Evolutionary conservation across 2,797 vertebrate genomes (phyloP).

Genomic region (Pogonophryne albipinna): DNA sequence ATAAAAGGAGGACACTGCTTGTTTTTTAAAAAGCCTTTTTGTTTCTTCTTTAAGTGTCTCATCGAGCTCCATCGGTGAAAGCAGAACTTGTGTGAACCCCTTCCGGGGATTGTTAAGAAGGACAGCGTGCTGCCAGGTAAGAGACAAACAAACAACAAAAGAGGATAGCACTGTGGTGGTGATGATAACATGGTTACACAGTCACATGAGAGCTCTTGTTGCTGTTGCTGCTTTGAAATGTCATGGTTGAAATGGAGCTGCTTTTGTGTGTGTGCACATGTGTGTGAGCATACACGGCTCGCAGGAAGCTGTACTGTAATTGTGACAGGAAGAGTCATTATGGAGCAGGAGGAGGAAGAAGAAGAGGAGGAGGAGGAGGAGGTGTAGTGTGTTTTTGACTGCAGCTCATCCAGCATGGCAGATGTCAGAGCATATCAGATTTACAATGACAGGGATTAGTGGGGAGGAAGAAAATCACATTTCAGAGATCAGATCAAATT

Average conservation of each 20-base stretch:
- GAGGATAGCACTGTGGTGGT: slow-evolving; percentile 19
- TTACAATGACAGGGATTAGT: slow-evolving; percentile 19
- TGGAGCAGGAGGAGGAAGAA: slow-evolving; percentile 21
- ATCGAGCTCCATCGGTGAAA: slow-evolving; percentile 53
- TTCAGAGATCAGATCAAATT: neutral
- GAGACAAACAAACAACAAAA: slow-evolving; percentile 29
- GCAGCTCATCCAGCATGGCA: slow-evolving; percentile 74
- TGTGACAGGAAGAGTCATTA: slow-evolving; percentile 52
- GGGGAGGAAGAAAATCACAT: neutral
- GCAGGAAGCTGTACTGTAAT: slow-evolving; percentile 30
- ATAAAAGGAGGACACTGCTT: slow-evolving; percentile 45
- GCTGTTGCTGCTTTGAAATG: slow-evolving; percentile 42
- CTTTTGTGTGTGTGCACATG: slow-evolving; percentile 22
- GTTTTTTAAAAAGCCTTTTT: slow-evolving; percentile 28
- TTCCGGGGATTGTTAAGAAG: slow-evolving; percentile 77
- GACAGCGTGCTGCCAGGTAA: slow-evolving; percentile 80
- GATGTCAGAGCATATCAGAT: slow-evolving; percentile 45
- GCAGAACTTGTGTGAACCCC: slow-evolving; percentile 60
- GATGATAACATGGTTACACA: slow-evolving; percentile 11
- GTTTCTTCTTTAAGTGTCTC: slow-evolving; percentile 56
- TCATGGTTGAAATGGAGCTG: slow-evolving; percentile 26
- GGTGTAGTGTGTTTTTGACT: slow-evolving; percentile 40
- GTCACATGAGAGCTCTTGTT: slow-evolving; percentile 16
- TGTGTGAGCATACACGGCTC: slow-evolving; percentile 31
- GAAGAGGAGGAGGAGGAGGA: slow-evolving; percentile 26